Base-by-base conservation (phyloP, 2,797 vertebrate genomes). In the Nasua narica region DNA sequence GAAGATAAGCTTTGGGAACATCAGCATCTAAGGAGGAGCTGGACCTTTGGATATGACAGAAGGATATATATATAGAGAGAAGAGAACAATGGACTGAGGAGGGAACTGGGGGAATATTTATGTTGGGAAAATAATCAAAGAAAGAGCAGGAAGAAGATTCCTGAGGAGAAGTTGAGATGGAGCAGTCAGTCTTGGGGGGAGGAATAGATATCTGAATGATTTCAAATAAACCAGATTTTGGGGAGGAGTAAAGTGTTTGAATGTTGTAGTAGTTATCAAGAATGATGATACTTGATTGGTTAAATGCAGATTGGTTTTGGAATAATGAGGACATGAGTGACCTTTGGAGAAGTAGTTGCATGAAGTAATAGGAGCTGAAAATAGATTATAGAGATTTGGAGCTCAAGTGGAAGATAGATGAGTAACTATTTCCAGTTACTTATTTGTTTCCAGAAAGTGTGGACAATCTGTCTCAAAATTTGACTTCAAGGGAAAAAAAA, bases 401-500 rank as follows among this genome's bases (percentile, higher is more conserved):
- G 21, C 83, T 74, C 60, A 27, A 65, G 65, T 40, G 25, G 37
- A 37, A 90, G 67, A 70, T 5, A 76, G 7, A 72, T 65, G 23
- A 86, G 32, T 43, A 82, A 81, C 13, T 70, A 87, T 74, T 62
- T 81, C 40, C 46, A 83, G 46, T 69, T 84, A 91, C 43, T 78
- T 77, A 78, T 91, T 74, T 91, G n/a, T 86, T 91, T 86, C 40
- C 21, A 86, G 2, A 79, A 50, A 93, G 29, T 50, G 15, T 62
- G n/a, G 35, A 87, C 7, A 87, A 32, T 89, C 19, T 72, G 32
- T 81, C 60, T 94, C 25, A 88, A 7, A 91, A 88, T 88, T 58
- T 54, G 54, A 74, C 21, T 92, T 56, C 25, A 77, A 65, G 69
- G 21, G 9, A 6, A 10, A 37, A 70, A 56, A 70, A 40, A 43